phyloP scores from a whole-genome alignment of 92 coral and sea anemone genomes.

The Palythoa heliodiscus region DNA sequence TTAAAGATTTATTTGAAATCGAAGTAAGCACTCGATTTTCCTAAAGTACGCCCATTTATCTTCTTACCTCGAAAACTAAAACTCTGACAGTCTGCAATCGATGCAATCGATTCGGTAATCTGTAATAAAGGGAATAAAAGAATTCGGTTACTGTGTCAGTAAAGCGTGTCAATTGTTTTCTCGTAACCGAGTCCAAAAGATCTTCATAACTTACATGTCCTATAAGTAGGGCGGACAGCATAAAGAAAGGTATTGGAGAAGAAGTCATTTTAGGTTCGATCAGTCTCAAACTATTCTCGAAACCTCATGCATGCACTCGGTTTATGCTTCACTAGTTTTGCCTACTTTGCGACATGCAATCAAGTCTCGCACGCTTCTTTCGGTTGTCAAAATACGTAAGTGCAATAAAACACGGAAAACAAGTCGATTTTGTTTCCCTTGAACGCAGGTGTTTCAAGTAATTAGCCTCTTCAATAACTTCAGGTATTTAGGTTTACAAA shows the following conservation, averaged over 20 bases:
- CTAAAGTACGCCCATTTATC: too few species aligned
- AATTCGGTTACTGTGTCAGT: too few species aligned
- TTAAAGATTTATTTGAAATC: too few species aligned
- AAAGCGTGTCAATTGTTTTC: too few species aligned
- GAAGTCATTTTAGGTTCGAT: background rate
- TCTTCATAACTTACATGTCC: background rate
- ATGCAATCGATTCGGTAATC: too few species aligned
- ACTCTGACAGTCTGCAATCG: too few species aligned
- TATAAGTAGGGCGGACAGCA: background rate
- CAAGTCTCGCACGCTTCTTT: background rate
- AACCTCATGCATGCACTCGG: background rate
- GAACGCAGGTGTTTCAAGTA: background rate
- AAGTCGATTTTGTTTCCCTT: background rate
- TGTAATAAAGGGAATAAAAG: too few species aligned
- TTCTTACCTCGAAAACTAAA: too few species aligned
- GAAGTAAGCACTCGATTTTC: too few species aligned
- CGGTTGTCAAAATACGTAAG: background rate
- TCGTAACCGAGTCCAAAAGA: background rate
- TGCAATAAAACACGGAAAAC: background rate
- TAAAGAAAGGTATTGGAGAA: background rate
- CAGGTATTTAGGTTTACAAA: background rate
- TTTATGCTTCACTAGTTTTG: background rate
- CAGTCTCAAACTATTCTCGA: background rate
- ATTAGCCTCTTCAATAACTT: background rate
- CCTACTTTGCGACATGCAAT: too few species aligned